These are phyloP conservation scores for Notolepis coatsorum DNA, from an alignment of 2,797 vertebrate genomes.

Conservation along the genomic window DNA sequence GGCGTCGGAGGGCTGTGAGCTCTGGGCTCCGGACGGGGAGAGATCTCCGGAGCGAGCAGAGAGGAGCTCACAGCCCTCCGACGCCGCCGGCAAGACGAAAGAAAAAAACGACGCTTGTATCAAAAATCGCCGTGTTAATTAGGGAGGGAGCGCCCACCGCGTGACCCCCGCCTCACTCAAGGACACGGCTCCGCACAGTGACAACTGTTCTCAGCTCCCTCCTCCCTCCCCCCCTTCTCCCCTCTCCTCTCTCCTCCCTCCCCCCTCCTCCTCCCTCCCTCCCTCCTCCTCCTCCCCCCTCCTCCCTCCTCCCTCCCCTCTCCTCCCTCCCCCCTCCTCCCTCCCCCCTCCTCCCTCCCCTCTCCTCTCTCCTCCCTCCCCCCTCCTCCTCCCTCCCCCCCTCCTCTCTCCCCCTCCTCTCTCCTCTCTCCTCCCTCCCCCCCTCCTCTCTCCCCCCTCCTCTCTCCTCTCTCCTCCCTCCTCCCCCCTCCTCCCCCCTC, in stretches of 20 bases:
- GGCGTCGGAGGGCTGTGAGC: slow-evolving; percentile 30
- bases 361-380: slow-evolving; percentile 22
- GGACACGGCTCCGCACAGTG: slow-evolving; percentile 49
- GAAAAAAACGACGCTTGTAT: slow-evolving; percentile 35
- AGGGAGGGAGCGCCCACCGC: slow-evolving; percentile 46
- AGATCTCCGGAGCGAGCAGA: slow-evolving; percentile 56
- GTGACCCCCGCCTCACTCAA: slow-evolving; percentile 61
- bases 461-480: slow-evolving; percentile 38
- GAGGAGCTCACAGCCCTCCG: slow-evolving; percentile 28
- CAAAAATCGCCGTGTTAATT: slow-evolving; percentile 58
- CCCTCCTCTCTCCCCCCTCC: slow-evolving; percentile 39
- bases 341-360: slow-evolving; percentile 21
- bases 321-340: too few species aligned
- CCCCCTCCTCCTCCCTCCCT: not conserved
- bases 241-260: not conserved
- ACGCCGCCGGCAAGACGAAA: slow-evolving; percentile 26
- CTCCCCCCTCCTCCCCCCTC: slow-evolving; percentile 29
- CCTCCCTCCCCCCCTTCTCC: slow-evolving; percentile 6
- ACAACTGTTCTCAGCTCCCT: slow-evolving; percentile 12
- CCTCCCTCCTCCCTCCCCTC: not conserved
- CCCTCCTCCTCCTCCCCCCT: not conserved
- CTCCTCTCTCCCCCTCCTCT: too few species aligned
- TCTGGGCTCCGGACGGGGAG: slow-evolving; percentile 37
- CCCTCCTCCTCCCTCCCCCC: too few species aligned
- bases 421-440: slow-evolving; percentile 22